Evolutionary conservation across 2,797 vertebrate species (phyloP).

Genomic region (Gymnoscopelus braueri): DNA sequence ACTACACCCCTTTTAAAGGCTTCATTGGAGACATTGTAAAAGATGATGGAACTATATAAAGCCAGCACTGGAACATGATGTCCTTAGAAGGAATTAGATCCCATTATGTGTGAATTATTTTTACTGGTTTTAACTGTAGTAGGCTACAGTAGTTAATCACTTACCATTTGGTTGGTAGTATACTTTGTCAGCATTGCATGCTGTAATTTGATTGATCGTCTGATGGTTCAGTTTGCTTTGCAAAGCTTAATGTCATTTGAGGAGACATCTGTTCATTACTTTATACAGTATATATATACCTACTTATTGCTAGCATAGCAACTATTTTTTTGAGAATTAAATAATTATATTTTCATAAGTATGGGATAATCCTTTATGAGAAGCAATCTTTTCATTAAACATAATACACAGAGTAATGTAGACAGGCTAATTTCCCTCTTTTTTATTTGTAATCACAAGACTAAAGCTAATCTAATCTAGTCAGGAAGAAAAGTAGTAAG

Average conservation of each 20-base stretch:
- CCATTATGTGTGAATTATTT: slow-evolving; percentile 51
- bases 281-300: slow-evolving; percentile 29
- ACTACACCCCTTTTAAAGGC: slow-evolving; percentile 36
- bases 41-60: slow-evolving; percentile 46
- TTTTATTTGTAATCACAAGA: too few relatives aligned
- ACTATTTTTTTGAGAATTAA: too few relatives aligned
- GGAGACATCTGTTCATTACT: slow-evolving; percentile 61
- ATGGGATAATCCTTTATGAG: too few relatives aligned
- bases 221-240: slow-evolving; percentile 43
- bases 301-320: too few relatives aligned
- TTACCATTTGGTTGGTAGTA: slow-evolving; percentile 73
- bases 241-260: slow-evolving; percentile 51
- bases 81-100: slow-evolving; percentile 47
- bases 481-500: too few relatives aligned
- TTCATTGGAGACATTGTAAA: slow-evolving; percentile 34
- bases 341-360: too few relatives aligned
- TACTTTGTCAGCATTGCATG: slow-evolving; percentile 62
- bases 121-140: slow-evolving; percentile 60
- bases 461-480: too few relatives aligned
- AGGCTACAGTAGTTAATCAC: slow-evolving; percentile 62
- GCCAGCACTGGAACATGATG: slow-evolving; percentile 28
- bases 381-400: too few relatives aligned
- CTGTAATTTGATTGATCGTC: slow-evolving; percentile 62
- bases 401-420: too few relatives aligned
- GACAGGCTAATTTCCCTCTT: too few relatives aligned